Evolutionary conservation across 2,113 vertebrate genomes (phyloP), one percentile per base, ranked within the genome.

Genomic region (Vimba vimba): DNA sequence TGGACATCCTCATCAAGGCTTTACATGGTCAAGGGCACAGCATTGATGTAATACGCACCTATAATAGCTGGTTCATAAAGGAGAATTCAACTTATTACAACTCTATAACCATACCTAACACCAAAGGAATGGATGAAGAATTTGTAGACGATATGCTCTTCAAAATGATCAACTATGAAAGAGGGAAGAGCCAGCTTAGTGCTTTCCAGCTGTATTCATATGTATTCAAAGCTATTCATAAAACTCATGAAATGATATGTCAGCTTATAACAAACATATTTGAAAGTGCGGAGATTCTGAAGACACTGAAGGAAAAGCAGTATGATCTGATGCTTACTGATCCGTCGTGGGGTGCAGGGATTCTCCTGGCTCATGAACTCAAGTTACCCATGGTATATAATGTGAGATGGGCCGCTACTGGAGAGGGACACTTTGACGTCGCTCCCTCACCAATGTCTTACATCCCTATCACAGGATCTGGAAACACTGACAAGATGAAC

Each of bases 301-400:
- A 68, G 17, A 36, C 36, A 15, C 43, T 85, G 17, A 50, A 36
- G 2, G 27, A 77, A 36, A 85, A 55, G 23, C 25, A 85, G 9
- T 85, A 85, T 12, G 27, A 85, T 52, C 73, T 85, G 25, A n/a
- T 85, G 59, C 45, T 85, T 2, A 85, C 83, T 36, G 74, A 85
- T 59, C 83, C 59, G 3, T 27, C 11, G 11, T 85, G 74, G 59
- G 83, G 74, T 50, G 17, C 73, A 11, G 74, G 83, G 1, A 66
- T 78, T 55, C 2, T 85, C 10, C 6, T 85, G 33, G 83, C 83
- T 78, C 74, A 85, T 52, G 36, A 85, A 50, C 27, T 85, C 36
- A 30, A 85, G 36, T 43, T 85, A 50, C 83, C 83, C 25, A 11
- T 78, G 83, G 83, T 85, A 27, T 85, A 78, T 36, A 85, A 78